Percentiles rank a stretch among this genome's conserved stretches.
Conservation (phyloP, 2,797 vertebrate species). For the Orestias chungarensis region DNA sequence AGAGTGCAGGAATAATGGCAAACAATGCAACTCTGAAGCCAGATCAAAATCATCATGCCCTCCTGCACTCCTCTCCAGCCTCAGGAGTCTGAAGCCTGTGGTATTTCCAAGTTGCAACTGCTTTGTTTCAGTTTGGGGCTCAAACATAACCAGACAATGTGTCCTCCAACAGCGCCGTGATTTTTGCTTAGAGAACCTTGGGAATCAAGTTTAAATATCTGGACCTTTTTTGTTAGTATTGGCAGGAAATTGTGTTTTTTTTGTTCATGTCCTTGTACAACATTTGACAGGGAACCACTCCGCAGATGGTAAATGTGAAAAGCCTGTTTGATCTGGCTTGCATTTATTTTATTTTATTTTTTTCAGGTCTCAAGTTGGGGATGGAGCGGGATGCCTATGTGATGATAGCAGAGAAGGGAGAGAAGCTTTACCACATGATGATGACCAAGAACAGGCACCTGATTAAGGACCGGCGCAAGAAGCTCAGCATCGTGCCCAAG, state of each 20-base stretch:
- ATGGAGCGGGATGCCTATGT: slow-evolving; percentile 98
- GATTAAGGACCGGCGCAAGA: slow-evolving; percentile 94
- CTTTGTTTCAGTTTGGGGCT: slow-evolving; percentile 20
- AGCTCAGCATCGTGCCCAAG: slow-evolving; percentile 96
- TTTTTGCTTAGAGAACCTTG: slow-evolving; percentile 17
- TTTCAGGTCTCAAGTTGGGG: slow-evolving; percentile 92
- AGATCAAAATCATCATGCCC: slow-evolving; percentile 39
- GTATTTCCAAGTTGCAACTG: slow-evolving; percentile 32
- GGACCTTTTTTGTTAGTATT: slow-evolving; percentile 33
- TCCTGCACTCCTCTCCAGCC: slow-evolving; percentile 35
- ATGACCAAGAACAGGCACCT: slow-evolving; percentile 94
- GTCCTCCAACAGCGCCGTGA: slow-evolving; percentile 49
- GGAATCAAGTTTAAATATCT: slow-evolving; percentile 21
- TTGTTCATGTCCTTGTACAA: slow-evolving; percentile 25
- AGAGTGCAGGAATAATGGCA: slow-evolving; percentile 47
- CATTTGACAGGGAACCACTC: slow-evolving; percentile 7
- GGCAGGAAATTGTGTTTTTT: slow-evolving; percentile 20
- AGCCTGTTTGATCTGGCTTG: slow-evolving; percentile 11
- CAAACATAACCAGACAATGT: slow-evolving; percentile 44
- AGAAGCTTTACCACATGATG: slow-evolving; percentile 99
- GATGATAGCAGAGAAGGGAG: slow-evolving; percentile 98
- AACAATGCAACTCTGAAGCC: slow-evolving; percentile 37
- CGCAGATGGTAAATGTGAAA: not conserved
- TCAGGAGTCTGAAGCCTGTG: slow-evolving; percentile 20
- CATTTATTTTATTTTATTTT: slow-evolving; percentile 10